Conservation (phyloP, 2,888 invertebrate genomes). For the Siphlonurus alternatus region DNA sequence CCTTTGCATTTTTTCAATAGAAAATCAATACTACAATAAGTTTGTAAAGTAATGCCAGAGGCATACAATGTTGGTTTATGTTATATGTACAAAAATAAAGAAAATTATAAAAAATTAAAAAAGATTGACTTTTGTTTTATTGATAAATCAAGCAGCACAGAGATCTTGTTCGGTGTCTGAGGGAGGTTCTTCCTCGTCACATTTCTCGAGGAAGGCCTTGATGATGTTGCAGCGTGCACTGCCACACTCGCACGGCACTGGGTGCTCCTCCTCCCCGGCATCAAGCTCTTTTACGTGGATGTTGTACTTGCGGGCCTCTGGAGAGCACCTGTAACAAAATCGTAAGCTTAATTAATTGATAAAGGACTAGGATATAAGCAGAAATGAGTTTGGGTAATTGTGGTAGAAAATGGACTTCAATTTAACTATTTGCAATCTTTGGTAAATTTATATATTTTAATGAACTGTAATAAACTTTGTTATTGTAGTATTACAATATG, state of each 20-base stretch:
- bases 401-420: too few relatives aligned
- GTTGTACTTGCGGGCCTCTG: constrained; percentile 34
- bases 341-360: not conserved
- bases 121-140: too few relatives aligned
- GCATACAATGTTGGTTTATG: not conserved
- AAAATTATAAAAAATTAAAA: too few relatives aligned
- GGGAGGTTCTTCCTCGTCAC: constrained; percentile 17
- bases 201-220: constrained; percentile 39
- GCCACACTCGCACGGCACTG: constrained; percentile 58
- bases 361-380: too few relatives aligned
- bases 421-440: too few relatives aligned
- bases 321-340: not conserved
- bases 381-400: too few relatives aligned
- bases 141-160: not conserved
- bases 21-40: too few relatives aligned
- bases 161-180: not conserved
- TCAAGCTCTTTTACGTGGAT: constrained; percentile 53
- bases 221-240: constrained; percentile 63
- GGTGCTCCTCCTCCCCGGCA: constrained; percentile 49
- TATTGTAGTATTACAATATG: too few relatives aligned
- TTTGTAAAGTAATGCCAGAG: not conserved
- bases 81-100: not conserved
- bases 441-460: too few relatives aligned
- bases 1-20: not conserved
- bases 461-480: too few relatives aligned